A percentile compares a stretch with the other conserved stretches of the same genome.
Conservation (phyloP, 2,113 vertebrate genomes). For the Dinomys branickii region DNA sequence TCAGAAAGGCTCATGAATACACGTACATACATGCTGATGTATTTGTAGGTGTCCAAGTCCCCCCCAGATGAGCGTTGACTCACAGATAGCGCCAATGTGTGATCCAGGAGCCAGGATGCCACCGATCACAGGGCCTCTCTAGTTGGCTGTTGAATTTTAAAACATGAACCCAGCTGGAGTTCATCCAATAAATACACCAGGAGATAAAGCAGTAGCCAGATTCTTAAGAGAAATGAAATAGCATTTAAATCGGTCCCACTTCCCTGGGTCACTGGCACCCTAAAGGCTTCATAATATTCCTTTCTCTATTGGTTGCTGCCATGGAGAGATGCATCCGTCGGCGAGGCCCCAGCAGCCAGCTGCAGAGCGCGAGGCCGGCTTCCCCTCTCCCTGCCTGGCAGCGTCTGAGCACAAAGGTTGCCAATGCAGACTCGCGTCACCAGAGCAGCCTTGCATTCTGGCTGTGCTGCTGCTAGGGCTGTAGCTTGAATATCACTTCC, state of each 20-base stretch:
- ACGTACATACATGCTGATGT: not conserved
- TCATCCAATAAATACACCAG: conserved; percentile 46
- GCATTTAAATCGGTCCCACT: not conserved
- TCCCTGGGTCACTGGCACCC: conserved; percentile 47
- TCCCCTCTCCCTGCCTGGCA: accelerated
- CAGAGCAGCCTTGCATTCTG: accelerated
- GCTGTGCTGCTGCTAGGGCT: accelerated
- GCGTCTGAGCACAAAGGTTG: accelerated
- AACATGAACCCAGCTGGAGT: not conserved
- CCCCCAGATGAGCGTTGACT: not conserved
- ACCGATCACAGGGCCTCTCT: conserved; percentile 27
- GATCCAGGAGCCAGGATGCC: not conserved
- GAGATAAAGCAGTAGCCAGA: conserved; percentile 41
- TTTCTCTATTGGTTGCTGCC: not conserved
- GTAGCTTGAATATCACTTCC: accelerated
- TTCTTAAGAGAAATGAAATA: conserved; percentile 18
- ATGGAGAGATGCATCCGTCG: accelerated
- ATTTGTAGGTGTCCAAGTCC: not conserved
- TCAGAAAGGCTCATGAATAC: not conserved
- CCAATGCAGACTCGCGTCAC: accelerated
- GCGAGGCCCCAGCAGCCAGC: accelerated
- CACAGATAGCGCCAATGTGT: not conserved
- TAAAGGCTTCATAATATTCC: not conserved
- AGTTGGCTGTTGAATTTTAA: conserved; percentile 30
- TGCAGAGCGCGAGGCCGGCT: accelerated